Base-by-base conservation (phyloP, 1,140 invertebrate species). In the Anagrus nilaparvatae region DNA sequence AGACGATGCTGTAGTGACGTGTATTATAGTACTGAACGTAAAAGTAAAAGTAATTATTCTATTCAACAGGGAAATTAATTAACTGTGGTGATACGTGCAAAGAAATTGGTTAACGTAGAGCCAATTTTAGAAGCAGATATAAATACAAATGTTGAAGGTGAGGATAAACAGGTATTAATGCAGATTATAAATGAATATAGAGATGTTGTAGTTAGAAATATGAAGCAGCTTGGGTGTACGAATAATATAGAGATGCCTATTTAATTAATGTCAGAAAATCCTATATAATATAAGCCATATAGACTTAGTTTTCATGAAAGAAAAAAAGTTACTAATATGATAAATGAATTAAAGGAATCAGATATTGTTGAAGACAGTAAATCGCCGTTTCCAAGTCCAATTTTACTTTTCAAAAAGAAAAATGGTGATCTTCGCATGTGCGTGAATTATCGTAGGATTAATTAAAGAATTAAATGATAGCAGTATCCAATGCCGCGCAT, bases 371-470 rank as follows among this genome's bases (percentile, higher is more conserved):
- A 24, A 12, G 29, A 48, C 19, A 52, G 51, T 6, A 38, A 35
- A 13, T 60, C 56, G 0, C 38, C 52, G 12, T 65, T 56, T 45
- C 51, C 56, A 2, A 49, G 46, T 16, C 57, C 53, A 8, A 40
- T 55, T 3, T 16, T 63, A 1, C 43, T 64, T 7, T 56, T 65
- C 3, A 27, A 40, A 18, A 65, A 63, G 21, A 51, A 51, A 13
- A 50, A 49, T 14, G 60, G 60, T 1, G 34, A 46, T 2, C 36
- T 40, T 5, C 29, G 67, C 10, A 38, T 67, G 30, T 56, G 54
- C 31, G 41, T 64, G 0, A 59, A 68, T 46, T 75, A 64, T 46
- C n/a, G n/a, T n/a, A n/a, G n/a, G n/a, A n/a, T n/a, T n/a, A n/a
- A n/a, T n/a, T n/a, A n/a, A n/a, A n/a, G n/a, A n/a, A n/a, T n/a